These are phyloP conservation scores for Myotis brandtii DNA, from an alignment of 2,113 vertebrate genomes.

Conservation along the genomic window DNA sequence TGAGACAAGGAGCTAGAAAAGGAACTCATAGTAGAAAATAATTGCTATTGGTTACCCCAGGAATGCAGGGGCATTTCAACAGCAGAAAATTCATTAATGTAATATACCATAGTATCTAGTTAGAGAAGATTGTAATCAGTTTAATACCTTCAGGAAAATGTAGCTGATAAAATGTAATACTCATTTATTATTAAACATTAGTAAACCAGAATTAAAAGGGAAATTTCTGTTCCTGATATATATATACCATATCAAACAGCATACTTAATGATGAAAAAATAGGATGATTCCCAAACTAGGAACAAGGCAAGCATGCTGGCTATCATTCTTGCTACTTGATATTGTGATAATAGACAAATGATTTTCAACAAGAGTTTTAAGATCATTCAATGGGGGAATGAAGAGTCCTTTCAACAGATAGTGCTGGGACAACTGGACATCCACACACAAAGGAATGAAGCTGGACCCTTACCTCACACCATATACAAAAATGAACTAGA, in stretches of 20 bases:
- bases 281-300: neutral
- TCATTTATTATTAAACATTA: constrained; percentile 32
- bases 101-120: neutral
- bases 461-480: neutral
- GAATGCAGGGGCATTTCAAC: constrained; percentile 1
- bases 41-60: constrained; percentile 23
- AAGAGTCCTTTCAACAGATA: neutral
- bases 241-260: neutral
- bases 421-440: neutral
- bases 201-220: constrained; percentile 28
- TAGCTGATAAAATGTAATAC: neutral
- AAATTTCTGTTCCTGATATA: neutral
- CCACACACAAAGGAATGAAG: neutral
- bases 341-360: neutral
- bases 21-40: constrained; percentile 11
- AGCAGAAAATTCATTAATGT: neutral
- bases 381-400: neutral
- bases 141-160: neutral
- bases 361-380: neutral
- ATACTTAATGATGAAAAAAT: constrained; percentile 9
- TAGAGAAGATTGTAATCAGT: constrained; percentile 19
- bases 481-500: neutral
- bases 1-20: constrained; percentile 8
- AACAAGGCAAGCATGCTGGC: neutral
- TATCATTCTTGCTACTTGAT: neutral